Evolutionary conservation across 2,113 vertebrate genomes (phyloP).

Genomic region (Lethenteron reissneri): DNA sequence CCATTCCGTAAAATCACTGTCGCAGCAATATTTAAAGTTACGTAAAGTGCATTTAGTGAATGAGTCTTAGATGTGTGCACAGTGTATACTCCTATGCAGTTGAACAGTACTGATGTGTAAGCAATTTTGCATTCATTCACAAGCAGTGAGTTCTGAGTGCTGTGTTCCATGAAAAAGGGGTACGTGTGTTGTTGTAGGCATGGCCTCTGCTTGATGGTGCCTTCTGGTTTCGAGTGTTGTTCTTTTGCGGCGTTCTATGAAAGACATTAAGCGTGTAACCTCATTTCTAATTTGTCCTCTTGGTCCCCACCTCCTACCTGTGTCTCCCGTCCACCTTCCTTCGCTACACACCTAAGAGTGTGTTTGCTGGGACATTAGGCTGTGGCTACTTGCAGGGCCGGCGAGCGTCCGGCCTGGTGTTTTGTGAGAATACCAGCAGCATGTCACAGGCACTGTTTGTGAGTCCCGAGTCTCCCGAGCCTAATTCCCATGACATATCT

Average conservation of each 20-base stretch:
- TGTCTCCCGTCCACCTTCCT: conserved; percentile 32
- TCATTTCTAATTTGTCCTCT: background rate
- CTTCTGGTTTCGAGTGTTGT: background rate
- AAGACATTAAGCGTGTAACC: background rate
- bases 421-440: conserved; percentile 83
- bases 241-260: background rate
- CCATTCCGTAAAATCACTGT: too few species aligned
- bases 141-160: background rate
- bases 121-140: background rate
- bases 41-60: too few species aligned
- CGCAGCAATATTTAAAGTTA: too few species aligned
- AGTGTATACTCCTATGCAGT: too few species aligned
- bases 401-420: conserved; percentile 66
- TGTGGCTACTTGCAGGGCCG: conserved; percentile 75
- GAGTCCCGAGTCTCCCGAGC: conserved; percentile 24
- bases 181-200: background rate
- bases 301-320: background rate
- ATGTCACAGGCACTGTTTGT: conserved; percentile 82
- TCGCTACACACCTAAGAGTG: conserved; percentile 45
- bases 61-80: too few species aligned
- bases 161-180: background rate
- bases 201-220: background rate
- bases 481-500: too few species aligned
- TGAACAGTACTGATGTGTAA: too few species aligned
- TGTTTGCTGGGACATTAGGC: conserved; percentile 84